These are phyloP conservation scores for Thalassarche chlororhynchos DNA, from an alignment of 2,113 vertebrate genomes.

Conservation along the genomic window DNA sequence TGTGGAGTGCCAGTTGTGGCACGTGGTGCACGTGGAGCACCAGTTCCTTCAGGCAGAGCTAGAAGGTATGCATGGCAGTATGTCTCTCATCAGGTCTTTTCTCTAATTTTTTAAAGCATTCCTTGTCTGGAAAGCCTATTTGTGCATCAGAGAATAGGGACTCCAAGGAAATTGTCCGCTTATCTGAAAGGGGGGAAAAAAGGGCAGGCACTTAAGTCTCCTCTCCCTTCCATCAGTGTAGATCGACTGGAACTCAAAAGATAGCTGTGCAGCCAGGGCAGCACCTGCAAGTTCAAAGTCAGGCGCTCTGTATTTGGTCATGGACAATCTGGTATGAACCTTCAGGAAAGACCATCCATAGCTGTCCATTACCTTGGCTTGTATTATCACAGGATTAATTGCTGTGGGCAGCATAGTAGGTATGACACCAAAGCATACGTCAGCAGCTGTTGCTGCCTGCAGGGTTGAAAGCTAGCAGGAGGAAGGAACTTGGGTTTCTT, in stretches of 20 bases:
- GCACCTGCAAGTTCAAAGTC: neutral
- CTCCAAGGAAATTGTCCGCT: neutral
- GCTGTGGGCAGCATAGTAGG: neutral
- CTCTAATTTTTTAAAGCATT: neutral
- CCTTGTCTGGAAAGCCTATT: neutral
- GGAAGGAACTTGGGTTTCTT: neutral
- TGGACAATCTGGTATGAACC: neutral
- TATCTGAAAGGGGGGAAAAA: neutral
- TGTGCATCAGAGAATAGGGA: neutral
- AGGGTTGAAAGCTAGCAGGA: neutral
- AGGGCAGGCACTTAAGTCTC: neutral
- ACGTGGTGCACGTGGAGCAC: too few species aligned
- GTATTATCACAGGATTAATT: neutral
- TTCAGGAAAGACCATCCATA: neutral
- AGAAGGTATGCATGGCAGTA: neutral
- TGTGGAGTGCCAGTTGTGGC: too few species aligned
- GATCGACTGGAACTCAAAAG: neutral
- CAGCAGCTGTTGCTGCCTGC: neutral
- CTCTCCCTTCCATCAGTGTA: neutral
- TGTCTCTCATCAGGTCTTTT: neutral
- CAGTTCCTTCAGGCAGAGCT: neutral
- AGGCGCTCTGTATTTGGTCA: too few species aligned
- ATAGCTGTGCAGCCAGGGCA: neutral
- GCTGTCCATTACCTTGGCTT: neutral
- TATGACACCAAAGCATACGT: neutral